Conservation (phyloP, 2,113 vertebrate species). For the Melanotaenia duboulayi region DNA sequence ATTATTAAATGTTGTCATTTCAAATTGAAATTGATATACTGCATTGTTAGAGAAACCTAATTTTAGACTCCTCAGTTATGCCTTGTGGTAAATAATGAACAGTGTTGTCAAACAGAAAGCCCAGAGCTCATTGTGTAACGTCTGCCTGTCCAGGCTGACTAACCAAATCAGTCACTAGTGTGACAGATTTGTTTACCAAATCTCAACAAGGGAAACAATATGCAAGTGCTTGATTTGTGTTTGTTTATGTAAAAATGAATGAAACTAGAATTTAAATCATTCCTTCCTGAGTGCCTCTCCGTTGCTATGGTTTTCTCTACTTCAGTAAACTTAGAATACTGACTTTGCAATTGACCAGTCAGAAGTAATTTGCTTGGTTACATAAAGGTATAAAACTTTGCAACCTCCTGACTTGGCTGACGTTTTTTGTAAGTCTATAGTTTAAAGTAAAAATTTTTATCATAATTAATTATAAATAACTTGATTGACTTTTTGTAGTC, state of each 20-base stretch:
- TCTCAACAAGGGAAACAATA: conserved; percentile 66
- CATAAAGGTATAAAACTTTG: background rate
- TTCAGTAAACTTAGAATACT: background rate
- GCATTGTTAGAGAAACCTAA: conserved; percentile 44
- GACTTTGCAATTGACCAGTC: background rate
- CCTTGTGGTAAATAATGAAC: conserved; percentile 68
- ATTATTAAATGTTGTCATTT: conserved; percentile 54
- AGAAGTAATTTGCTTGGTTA: background rate
- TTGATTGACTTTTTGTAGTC: too few species aligned
- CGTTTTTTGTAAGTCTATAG: too few species aligned
- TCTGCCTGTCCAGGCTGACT: conserved; percentile 64
- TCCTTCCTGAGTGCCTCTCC: background rate
- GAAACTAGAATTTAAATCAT: background rate
- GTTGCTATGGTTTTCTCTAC: background rate
- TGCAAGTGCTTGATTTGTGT: conserved; percentile 48
- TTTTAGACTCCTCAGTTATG: conserved; percentile 47
- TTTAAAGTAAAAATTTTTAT: too few species aligned
- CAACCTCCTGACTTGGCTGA: too few species aligned
- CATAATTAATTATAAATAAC: too few species aligned
- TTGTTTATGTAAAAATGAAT: conserved; percentile 20
- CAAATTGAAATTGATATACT: conserved; percentile 45
- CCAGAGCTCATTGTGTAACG: conserved; percentile 58
- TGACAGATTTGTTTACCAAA: conserved; percentile 75
- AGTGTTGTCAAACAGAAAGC: conserved; percentile 31
- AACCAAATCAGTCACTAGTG: conserved; percentile 60